A percentile compares a stretch with the other conserved stretches of the same genome.
These are phyloP conservation scores for Lagocephalus sceleratus DNA, from an alignment of 2,797 vertebrate genomes.

Conservation along the genomic window DNA sequence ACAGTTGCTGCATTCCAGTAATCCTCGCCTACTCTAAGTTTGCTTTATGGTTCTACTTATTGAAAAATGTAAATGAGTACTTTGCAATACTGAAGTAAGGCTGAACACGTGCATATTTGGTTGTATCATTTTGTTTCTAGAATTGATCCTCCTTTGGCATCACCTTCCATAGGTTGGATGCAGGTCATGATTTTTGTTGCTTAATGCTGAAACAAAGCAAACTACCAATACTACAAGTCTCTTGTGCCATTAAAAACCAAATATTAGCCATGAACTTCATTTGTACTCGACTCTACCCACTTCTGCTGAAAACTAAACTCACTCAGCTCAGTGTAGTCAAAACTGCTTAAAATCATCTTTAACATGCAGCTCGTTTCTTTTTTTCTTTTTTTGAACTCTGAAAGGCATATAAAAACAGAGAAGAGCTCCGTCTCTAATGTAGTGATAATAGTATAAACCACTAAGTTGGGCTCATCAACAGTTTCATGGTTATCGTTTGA, in stretches of 20 bases:
- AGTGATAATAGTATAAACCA: not conserved
- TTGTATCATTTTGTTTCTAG: too few relatives aligned
- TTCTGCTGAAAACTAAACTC: too few relatives aligned
- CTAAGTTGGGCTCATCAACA: slow-evolving; percentile 17
- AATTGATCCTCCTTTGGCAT: too few relatives aligned
- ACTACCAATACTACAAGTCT: too few relatives aligned
- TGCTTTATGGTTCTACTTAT: not conserved
- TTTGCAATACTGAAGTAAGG: too few relatives aligned
- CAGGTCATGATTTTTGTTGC: too few relatives aligned
- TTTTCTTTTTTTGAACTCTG: not conserved
- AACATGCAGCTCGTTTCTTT: not conserved
- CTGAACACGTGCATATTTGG: too few relatives aligned
- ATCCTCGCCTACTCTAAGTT: not conserved
- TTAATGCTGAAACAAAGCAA: too few relatives aligned
- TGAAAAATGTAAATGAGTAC: not conserved
- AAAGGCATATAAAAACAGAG: not conserved
- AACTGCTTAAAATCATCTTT: not conserved
- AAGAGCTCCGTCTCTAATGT: not conserved
- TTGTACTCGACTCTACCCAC: too few relatives aligned
- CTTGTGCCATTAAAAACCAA: too few relatives aligned
- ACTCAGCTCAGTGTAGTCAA: not conserved
- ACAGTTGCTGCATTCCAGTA: slow-evolving; percentile 1
- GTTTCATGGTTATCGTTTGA: slow-evolving; percentile 68
- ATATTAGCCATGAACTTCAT: too few relatives aligned
- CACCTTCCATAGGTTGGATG: too few relatives aligned